phyloP scores from a whole-genome alignment of 2,113 vertebrate genomes.

The Nibea albiflora region DNA sequence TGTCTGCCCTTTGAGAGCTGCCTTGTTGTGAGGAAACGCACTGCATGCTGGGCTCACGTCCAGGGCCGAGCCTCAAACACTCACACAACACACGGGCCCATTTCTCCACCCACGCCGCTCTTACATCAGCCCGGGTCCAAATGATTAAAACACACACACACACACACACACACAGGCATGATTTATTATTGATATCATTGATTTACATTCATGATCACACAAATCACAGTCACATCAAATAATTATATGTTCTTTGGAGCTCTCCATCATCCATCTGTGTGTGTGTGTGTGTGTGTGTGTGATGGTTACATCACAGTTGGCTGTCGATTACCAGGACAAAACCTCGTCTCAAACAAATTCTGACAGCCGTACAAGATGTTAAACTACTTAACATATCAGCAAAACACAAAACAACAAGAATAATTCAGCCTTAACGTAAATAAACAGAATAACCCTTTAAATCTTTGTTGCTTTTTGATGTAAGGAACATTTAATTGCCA shows the following conservation, averaged over 20 bases:
- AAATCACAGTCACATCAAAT: background rate
- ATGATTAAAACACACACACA: constrained; percentile 25
- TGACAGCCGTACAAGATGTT: background rate
- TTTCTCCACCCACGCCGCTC: constrained; percentile 25
- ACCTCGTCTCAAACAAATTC: background rate
- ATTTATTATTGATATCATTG: background rate
- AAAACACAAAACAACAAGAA: background rate
- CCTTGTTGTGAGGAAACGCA: constrained; percentile 75
- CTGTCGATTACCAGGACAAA: background rate
- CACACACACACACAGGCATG: background rate
- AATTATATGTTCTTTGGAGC: background rate
- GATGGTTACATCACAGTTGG: background rate
- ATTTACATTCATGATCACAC: background rate
- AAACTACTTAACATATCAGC: background rate
- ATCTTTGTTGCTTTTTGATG: background rate
- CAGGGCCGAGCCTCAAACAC: constrained; percentile 50
- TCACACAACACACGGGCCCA: background rate
- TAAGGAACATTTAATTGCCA: background rate
- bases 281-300: background rate
- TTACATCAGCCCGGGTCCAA: constrained; percentile 32
- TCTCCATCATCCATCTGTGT: background rate
- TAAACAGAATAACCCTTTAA: background rate
- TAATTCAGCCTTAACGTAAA: background rate
- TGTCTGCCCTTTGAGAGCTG: constrained; percentile 73
- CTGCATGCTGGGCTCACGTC: constrained; percentile 68